These are phyloP conservation scores for Drosophila cognata DNA, from an alignment of 2,888 invertebrate species.

Conservation along the genomic window DNA sequence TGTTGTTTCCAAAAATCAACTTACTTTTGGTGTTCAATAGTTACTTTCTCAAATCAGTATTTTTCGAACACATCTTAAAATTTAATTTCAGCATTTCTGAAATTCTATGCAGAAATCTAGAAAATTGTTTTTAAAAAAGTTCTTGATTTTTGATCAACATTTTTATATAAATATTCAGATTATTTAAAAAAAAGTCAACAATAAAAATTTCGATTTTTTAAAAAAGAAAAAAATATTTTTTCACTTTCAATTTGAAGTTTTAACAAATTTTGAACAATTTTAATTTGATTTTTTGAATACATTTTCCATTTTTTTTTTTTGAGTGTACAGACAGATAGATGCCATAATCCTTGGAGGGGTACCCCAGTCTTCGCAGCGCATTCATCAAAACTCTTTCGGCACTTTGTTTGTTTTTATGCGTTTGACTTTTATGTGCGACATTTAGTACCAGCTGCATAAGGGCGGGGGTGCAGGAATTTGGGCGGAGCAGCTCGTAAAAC, in stretches of 20 bases:
- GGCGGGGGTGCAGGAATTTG: background rate
- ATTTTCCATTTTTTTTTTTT: background rate
- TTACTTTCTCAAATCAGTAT: too few relatives aligned
- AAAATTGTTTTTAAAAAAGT: background rate
- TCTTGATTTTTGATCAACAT: background rate
- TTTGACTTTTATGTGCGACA: slow-evolving; percentile 70
- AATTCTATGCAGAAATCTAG: too few relatives aligned
- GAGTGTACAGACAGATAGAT: slow-evolving; percentile 23
- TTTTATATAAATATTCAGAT: background rate
- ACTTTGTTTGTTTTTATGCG: slow-evolving; percentile 63
- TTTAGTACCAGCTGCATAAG: slow-evolving; percentile 54
- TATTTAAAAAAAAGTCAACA: background rate
- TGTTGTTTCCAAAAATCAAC: background rate
- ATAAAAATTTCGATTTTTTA: background rate
- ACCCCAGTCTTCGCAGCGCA: slow-evolving; percentile 39
- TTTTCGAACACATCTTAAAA: too few relatives aligned
- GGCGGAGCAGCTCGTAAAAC: slow-evolving; percentile 60
- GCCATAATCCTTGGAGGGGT: slow-evolving; percentile 48
- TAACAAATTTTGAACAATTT: background rate
- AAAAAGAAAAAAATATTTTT: background rate
- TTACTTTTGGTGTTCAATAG: background rate
- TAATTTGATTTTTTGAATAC: background rate
- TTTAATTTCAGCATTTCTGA: too few relatives aligned
- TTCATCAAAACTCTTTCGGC: slow-evolving; percentile 76
- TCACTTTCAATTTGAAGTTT: rapidly evolving